A percentile compares a stretch with the other conserved stretches of the same genome.
These are phyloP conservation scores for Mastigias papua DNA, from an alignment of 30 jellyfish, hydroid and myxozoan genomes.

Conservation along the genomic window DNA sequence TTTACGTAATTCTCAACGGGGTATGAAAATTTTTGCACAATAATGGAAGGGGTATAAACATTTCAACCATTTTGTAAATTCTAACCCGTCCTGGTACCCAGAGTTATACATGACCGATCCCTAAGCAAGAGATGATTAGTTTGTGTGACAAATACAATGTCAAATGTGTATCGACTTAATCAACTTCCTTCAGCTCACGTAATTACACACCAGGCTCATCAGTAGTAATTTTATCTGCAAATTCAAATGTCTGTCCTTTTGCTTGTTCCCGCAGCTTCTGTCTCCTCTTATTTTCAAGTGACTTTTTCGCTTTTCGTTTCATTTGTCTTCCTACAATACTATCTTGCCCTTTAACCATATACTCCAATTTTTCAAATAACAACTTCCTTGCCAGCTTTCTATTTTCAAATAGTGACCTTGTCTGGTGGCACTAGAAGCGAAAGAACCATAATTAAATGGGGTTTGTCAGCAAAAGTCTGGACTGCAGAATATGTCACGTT, in stretches of 20 bases:
- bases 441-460: too few relatives aligned
- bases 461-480: too few relatives aligned
- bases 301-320: slow-evolving; percentile 23
- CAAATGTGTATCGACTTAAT: too few relatives aligned
- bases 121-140: too few relatives aligned
- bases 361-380: slow-evolving; percentile 54
- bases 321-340: slow-evolving; percentile 36
- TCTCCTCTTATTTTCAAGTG: slow-evolving; percentile 28
- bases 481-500: neutral
- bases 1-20: too few relatives aligned
- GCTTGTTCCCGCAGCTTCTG: slow-evolving; percentile 53
- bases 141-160: too few relatives aligned
- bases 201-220: neutral
- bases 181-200: neutral
- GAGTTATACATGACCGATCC: too few relatives aligned
- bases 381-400: slow-evolving; percentile 75
- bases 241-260: neutral
- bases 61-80: too few relatives aligned
- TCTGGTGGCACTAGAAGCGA: slow-evolving; percentile 81
- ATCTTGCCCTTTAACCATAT: slow-evolving; percentile 23
- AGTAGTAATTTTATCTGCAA: neutral
- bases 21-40: too few relatives aligned
- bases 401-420: slow-evolving; percentile 78
- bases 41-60: too few relatives aligned
- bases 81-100: too few relatives aligned